Evolutionary conservation across 2,888 invertebrate species (phyloP), one percentile per base, ranked within the genome.

Genomic region (Lysandra bellargus): DNA sequence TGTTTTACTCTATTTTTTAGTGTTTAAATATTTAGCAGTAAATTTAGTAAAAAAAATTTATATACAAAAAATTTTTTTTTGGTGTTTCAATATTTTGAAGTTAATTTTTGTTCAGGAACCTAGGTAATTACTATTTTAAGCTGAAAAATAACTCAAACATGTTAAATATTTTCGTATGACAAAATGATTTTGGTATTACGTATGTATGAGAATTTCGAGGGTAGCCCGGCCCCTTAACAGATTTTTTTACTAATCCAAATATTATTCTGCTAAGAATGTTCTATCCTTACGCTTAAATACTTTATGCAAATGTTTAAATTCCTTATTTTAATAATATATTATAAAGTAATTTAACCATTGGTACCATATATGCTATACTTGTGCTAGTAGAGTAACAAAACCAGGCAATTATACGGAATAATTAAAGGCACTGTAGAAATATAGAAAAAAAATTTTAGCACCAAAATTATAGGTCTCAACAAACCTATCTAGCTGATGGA

Each of bases 371-470:
- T 9, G 30, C 33, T 33, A 69, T 37, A 5, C 4, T 33, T 69
- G 69, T 69, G 69, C 69, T 33, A 23, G 23, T 79, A 79, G 37
- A 77, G 77, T 57, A 80, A 61, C 64, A 14, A 82, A 80, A 80
- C 78, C 72, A 80, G 80, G 78, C 80, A 81, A 80, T 80, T 44
- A 78, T 69, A 49, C 75, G 81, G 80, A 80, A 80, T 80, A 53
- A 64, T 80, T 79, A 82, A 88, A 88, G 88, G 88, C 88, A 88
- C 88, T 84, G 83, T 80, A 80, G 79, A 80, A 81, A 79, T 77
- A 80, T 61, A 79, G 76, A 78, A 81, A 77, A 77, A 75, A 81
- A 81, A 53, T 69, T 60, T 76, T 30, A 80, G 72, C 64, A 82
- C 74, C 61, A 77, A 80, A 81, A 80, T 44, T 44, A 81, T 76